phyloP scores from a whole-genome alignment of 2,113 vertebrate species.

The Cavia porcellus region DNA sequence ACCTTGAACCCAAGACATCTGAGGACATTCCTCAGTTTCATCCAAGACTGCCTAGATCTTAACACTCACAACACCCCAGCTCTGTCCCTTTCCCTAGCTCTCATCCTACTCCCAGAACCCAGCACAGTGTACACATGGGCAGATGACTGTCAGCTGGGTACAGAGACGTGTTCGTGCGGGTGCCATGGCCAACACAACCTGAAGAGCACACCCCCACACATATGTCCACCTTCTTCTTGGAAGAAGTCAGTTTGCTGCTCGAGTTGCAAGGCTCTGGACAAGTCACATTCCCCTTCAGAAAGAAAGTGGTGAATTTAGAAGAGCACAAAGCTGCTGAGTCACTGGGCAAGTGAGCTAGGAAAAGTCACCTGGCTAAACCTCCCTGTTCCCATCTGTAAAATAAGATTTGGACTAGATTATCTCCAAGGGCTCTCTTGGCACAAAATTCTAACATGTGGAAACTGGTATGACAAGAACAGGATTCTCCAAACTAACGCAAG shows the following conservation, averaged over 20 bases:
- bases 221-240: not conserved
- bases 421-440: not conserved
- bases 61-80: not conserved
- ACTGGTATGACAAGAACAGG: not conserved
- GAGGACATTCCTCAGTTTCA: not conserved
- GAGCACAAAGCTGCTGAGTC: not conserved
- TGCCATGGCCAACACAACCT: not conserved
- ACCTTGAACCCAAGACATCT: not conserved
- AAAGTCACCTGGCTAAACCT: not conserved
- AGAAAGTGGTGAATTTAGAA: not conserved
- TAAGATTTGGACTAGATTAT: not conserved
- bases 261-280: not conserved
- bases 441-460: not conserved
- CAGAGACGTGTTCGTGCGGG: accelerated
- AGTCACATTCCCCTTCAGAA: not conserved
- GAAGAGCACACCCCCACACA: not conserved
- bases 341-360: not conserved
- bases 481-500: not conserved
- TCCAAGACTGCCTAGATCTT: not conserved
- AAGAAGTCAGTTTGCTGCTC: not conserved
- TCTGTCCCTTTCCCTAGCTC: not conserved
- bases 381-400: not conserved
- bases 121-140: accelerated
- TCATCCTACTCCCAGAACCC: not conserved
- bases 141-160: not conserved